Evolutionary conservation across 2,113 vertebrate species (phyloP).

Genomic region (Myiopsitta monachus): DNA sequence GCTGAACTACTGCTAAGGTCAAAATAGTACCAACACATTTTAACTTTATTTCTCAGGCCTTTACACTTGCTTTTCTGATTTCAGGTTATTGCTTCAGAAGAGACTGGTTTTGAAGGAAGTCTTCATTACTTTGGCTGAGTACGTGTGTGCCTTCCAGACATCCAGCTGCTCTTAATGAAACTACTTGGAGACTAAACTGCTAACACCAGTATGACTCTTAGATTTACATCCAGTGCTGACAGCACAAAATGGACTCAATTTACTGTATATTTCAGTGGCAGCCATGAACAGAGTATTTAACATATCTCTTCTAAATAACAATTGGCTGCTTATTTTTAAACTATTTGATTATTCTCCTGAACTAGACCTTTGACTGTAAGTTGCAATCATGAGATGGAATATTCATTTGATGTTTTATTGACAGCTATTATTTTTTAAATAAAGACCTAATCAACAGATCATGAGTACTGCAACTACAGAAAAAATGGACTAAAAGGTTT

Average conservation of each 20-base stretch:
- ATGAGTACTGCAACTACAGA: background rate
- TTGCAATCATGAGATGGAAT: background rate
- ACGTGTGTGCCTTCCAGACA: background rate
- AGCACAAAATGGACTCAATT: background rate
- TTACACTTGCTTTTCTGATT: background rate
- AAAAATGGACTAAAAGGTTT: background rate
- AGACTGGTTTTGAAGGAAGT: background rate
- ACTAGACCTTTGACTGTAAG: background rate
- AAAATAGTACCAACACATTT: background rate
- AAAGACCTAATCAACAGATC: background rate
- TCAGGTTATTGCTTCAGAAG: background rate
- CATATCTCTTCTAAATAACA: background rate
- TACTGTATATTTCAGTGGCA: background rate
- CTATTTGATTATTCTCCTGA: background rate
- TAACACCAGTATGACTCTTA: background rate
- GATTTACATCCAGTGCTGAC: background rate
- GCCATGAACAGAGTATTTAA: background rate
- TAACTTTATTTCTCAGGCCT: background rate
- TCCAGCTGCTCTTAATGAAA: background rate
- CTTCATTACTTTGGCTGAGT: background rate
- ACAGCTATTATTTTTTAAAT: background rate
- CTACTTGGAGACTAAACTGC: background rate
- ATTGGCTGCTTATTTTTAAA: background rate
- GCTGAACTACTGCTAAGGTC: background rate
- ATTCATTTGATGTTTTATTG: constrained; percentile 27